Conservation (phyloP, 2,113 vertebrate species). For the Zapus hudsonius region DNA sequence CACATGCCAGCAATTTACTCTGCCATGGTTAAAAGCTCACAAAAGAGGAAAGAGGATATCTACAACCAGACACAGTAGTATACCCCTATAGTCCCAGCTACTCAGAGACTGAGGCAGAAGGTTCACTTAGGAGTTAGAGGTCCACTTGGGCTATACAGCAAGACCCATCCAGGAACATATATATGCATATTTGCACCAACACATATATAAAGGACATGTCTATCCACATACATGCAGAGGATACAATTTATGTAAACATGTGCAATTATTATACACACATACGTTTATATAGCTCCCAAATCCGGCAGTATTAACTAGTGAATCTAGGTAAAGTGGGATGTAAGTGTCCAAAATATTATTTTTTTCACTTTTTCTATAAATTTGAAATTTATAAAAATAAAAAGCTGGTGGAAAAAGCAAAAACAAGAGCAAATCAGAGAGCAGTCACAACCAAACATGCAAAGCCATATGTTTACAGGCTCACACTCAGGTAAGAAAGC, state of each 20-base stretch:
- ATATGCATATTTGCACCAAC: not conserved
- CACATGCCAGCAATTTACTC: not conserved
- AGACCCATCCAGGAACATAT: not conserved
- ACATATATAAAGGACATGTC: not conserved
- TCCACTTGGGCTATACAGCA: not conserved
- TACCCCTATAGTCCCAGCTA: not conserved
- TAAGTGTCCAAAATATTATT: not conserved
- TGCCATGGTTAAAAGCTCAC: not conserved
- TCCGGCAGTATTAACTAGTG: not conserved
- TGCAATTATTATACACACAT: not conserved
- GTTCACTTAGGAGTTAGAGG: not conserved
- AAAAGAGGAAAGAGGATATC: not conserved
- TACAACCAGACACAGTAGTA: not conserved
- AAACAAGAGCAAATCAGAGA: not conserved
- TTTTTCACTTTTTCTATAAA: conserved; percentile 12
- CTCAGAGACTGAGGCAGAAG: not conserved
- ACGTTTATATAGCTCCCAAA: not conserved
- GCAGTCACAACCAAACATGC: not conserved
- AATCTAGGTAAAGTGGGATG: not conserved
- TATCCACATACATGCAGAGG: not conserved
- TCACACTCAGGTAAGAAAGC: not conserved
- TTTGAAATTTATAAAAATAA: conserved; percentile 31
- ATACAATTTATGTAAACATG: not conserved
- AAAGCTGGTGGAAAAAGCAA: not conserved
- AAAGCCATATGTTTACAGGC: not conserved